Evolutionary conservation across 1,140 invertebrate species (phyloP).

Genomic region (Psilanteris sp.): DNA sequence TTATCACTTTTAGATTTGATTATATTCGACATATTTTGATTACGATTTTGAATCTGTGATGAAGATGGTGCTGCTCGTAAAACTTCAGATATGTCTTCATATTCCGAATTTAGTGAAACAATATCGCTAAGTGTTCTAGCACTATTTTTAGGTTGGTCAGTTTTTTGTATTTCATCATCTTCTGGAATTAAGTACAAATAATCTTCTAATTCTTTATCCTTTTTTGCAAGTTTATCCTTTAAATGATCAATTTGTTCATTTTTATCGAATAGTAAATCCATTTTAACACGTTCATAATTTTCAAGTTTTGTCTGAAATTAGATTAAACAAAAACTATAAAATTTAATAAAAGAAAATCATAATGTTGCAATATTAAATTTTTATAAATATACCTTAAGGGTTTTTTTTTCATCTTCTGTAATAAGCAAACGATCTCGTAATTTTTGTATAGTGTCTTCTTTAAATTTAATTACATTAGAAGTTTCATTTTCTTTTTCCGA

Average conservation of each 20-base stretch:
- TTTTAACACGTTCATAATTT: conserved; percentile 69
- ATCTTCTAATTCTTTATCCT: conserved; percentile 78
- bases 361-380: too few relatives aligned
- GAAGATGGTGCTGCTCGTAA: conserved; percentile 64
- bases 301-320: conserved; percentile 65
- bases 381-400: conserved; percentile 80
- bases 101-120: conserved; percentile 84
- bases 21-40: conserved; percentile 68
- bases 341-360: too few relatives aligned
- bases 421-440: conserved; percentile 81
- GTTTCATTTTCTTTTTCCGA: conserved; percentile 81
- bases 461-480: conserved; percentile 73
- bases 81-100: conserved; percentile 80
- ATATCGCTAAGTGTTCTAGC: conserved; percentile 85
- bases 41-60: conserved; percentile 55
- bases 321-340: too few relatives aligned
- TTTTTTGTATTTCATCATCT: conserved; percentile 77
- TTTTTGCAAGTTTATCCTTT: conserved; percentile 79
- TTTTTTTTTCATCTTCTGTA: conserved; percentile 80
- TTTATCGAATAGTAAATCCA: conserved; percentile 82
- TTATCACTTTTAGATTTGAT: conserved; percentile 75
- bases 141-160: conserved; percentile 80
- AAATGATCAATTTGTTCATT: conserved; percentile 85
- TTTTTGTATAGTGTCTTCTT: conserved; percentile 81
- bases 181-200: conserved; percentile 81